These are phyloP conservation scores for Ifrita kowaldi DNA, from an alignment of 2,113 vertebrate genomes.

Conservation along the genomic window DNA sequence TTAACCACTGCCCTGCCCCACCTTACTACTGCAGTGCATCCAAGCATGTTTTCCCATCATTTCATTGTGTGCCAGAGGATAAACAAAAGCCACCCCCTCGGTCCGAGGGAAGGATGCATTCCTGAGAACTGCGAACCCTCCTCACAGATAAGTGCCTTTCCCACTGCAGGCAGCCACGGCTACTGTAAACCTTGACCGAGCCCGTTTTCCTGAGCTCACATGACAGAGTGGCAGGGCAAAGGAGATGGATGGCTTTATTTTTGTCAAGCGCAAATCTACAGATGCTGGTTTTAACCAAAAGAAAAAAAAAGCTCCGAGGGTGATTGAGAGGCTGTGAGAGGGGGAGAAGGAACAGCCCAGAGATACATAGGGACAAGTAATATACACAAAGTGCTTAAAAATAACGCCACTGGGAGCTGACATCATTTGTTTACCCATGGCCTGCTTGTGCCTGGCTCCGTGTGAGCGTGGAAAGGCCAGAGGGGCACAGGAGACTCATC, in stretches of 20 bases:
- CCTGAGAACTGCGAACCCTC: conserved; percentile 47
- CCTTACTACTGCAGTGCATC: conserved; percentile 65
- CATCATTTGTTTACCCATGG: not conserved
- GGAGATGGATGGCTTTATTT: conserved; percentile 73
- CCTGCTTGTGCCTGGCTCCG: not conserved
- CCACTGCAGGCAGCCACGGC: conserved; percentile 15
- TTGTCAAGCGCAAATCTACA: conserved; percentile 53
- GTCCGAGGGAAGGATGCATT: conserved; percentile 71
- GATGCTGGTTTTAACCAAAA: conserved; percentile 32
- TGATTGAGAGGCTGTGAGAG: not conserved
- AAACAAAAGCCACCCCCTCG: conserved; percentile 77
- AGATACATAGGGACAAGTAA: not conserved
- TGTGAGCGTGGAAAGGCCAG: not conserved
- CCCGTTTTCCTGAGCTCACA: conserved; percentile 57
- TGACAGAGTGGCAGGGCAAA: conserved; percentile 18
- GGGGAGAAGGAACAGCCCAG: not conserved
- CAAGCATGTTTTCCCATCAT: conserved; percentile 75
- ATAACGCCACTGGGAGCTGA: not conserved
- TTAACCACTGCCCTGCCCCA: conserved; percentile 70
- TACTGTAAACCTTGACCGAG: conserved; percentile 66
- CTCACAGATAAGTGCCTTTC: conserved; percentile 69
- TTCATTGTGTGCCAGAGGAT: conserved; percentile 79
- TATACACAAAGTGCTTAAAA: conserved; percentile 49
- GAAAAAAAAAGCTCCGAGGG: not conserved
- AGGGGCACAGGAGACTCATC: not conserved